Percentiles rank a stretch among this genome's conserved stretches.
Conservation (phyloP, 2,797 vertebrate species). For the Threskiornis aethiopicus region DNA sequence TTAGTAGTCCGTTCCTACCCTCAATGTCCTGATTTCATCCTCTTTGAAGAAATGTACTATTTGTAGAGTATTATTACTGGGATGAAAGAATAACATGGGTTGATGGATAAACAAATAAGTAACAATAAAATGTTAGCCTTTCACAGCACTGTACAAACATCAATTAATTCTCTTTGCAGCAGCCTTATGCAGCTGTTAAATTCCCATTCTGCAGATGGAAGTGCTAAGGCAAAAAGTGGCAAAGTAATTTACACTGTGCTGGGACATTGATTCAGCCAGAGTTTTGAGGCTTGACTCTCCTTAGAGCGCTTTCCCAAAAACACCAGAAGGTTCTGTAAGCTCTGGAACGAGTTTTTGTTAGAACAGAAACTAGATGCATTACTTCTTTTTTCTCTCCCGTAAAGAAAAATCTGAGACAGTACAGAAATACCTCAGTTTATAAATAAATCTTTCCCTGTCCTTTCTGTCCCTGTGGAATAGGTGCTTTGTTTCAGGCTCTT, state of each 20-base stretch:
- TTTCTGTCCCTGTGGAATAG: not conserved
- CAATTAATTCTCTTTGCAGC: constrained; percentile 26
- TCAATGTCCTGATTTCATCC: not conserved
- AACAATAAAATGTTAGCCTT: not conserved
- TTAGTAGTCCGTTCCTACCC: not conserved
- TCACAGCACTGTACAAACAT: constrained; percentile 17
- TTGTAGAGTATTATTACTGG: not conserved
- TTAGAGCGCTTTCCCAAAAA: not conserved
- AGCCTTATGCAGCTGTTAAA: not conserved
- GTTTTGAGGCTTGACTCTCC: not conserved
- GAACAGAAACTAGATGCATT: not conserved
- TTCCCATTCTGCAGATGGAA: not conserved
- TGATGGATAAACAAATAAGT: constrained; percentile 39
- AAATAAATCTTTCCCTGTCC: not conserved
- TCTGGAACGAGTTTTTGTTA: not conserved
- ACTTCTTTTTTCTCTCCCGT: not conserved
- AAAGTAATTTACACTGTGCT: not conserved
- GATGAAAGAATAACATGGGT: not conserved
- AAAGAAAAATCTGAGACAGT: not conserved
- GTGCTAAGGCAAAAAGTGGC: not conserved
- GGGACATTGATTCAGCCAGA: not conserved
- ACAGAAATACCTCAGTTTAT: not conserved
- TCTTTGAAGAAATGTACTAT: not conserved
- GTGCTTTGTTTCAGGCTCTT: not conserved
- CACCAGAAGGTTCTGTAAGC: not conserved